phyloP scores from a whole-genome alignment of 2,888 invertebrate genomes.

The Formica aserva region DNA sequence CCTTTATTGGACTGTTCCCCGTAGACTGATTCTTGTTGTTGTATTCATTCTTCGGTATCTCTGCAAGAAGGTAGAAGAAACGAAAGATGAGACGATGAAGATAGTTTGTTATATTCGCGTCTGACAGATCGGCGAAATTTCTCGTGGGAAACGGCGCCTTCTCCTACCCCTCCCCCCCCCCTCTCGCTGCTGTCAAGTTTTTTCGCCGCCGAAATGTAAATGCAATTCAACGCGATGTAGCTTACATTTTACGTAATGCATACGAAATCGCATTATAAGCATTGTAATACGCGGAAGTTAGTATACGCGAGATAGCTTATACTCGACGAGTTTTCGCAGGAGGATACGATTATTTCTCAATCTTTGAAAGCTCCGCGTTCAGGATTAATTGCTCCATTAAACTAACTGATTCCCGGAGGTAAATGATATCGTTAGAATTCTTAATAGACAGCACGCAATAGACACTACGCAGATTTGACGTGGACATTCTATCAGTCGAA shows the following conservation, averaged over 20 bases:
- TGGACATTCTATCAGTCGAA: constrained; percentile 17
- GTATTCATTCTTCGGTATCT: constrained; percentile 96
- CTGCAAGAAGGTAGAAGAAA: constrained; percentile 86
- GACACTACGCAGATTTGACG: background rate
- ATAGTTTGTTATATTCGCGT: constrained; percentile 57
- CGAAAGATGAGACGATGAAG: constrained; percentile 47
- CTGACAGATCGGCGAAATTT: constrained; percentile 66
- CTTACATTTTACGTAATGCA: constrained; percentile 52
- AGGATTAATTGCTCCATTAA: constrained; percentile 3
- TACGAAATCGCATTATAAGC: constrained; percentile 44
- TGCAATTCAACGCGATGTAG: constrained; percentile 45
- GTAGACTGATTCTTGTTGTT: constrained; percentile 91
- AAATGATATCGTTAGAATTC: constrained; percentile 38
- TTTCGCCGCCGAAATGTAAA: constrained; percentile 49
- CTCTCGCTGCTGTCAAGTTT: constrained; percentile 17
- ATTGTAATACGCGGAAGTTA: constrained; percentile 32
- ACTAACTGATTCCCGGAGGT: constrained; percentile 36
- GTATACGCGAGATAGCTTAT: constrained; percentile 14
- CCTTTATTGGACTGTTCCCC: constrained; percentile 95
- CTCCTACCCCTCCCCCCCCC: constrained; percentile 30
- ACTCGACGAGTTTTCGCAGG: background rate
- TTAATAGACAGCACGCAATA: constrained; percentile 40
- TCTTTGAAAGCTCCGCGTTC: constrained; percentile 1
- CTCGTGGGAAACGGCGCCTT: constrained; percentile 69
- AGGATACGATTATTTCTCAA: background rate